Evolutionary conservation across 2,797 vertebrate species (phyloP).

Genomic region (Lates japonicus): DNA sequence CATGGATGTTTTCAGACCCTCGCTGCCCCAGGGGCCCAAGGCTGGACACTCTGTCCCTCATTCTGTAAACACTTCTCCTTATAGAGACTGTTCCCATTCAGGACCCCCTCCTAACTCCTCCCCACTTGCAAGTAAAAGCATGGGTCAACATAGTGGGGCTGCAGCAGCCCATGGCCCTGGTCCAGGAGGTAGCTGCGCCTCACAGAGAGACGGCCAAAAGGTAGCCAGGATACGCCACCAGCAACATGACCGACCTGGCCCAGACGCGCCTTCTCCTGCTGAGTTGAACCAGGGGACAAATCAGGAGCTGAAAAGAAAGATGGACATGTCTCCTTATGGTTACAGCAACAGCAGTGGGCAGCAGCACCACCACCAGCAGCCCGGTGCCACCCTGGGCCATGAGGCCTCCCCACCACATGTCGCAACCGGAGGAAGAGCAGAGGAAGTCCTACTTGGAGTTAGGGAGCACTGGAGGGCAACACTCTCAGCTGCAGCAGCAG

Average conservation of each 20-base stretch:
- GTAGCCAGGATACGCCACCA: conserved; percentile 97
- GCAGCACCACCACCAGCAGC: conserved; percentile 83
- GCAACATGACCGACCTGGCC: conserved; percentile 88
- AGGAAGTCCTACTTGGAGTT: conserved; percentile 92
- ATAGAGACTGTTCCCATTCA: conserved; percentile 92
- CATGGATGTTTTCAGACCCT: conserved; percentile 87
- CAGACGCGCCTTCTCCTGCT: conserved; percentile 76
- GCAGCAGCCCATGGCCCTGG: conserved; percentile 63
- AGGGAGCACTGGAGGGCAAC: conserved; percentile 83
- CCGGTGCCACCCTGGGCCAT: conserved; percentile 86
- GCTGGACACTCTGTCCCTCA: conserved; percentile 88
- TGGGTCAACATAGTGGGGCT: conserved; percentile 78
- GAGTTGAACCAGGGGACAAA: conserved; percentile 80
- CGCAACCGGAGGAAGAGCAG: conserved; percentile 89
- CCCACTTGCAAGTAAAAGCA: conserved; percentile 82
- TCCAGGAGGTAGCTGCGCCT: conserved; percentile 89
- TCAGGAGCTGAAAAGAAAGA: conserved; percentile 91
- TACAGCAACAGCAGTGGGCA: conserved; percentile 88
- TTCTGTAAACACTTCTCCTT: conserved; percentile 88
- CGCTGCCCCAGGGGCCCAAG: conserved; percentile 88
- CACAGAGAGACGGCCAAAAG: conserved; percentile 93
- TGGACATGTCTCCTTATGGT: conserved; percentile 90
- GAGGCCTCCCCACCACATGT: conserved; percentile 86
- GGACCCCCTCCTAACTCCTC: conserved; percentile 82
- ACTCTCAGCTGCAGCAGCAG: conserved; percentile 75